Base-by-base conservation (phyloP, 2,113 vertebrate species). In the Oreochromis aureus region DNA sequence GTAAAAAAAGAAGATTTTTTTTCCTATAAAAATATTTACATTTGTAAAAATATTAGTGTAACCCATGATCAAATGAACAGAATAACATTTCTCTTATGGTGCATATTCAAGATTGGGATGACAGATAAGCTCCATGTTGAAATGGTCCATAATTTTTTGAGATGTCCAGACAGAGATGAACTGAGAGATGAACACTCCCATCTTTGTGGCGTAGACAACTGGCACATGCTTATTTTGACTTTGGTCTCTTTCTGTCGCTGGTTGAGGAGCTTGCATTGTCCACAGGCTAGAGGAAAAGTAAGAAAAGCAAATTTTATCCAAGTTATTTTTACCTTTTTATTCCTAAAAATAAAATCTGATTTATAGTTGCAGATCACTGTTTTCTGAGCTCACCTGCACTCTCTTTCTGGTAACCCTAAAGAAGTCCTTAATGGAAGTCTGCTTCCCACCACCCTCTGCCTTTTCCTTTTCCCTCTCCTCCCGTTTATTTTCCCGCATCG, bases 351-450 rank as follows among this genome's bases (percentile, higher is more conserved):
- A 12, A 30, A 2, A 36, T 36, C 18, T 55, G 11, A 69, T 7
- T 10, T 24, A 30, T 61, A 53, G 36, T 56, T 79, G 24, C 30
- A 10, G 7, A 41, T n/a, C 18, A 87, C 41, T 30, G 3, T 71
- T 10, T 63, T 51, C 27, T 16, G 30, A 71, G 6, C 83, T 92
- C 24, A 96, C 95, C 82, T 83, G 41, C 36, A 3, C 22, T 87
- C 96, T 95, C 87, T 92, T 97, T 54, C 97, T 95, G 10, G 96
- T 96, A 4, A 95, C 88, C 80, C 89, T 89, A 46, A 96, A 97
- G 89, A 94, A 97, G 22, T 97, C 90, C 11, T 94, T 76, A 30
- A 97, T 91, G 27, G 41, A 76, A 15, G 94, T 94, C 93, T 97
- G 97, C 73, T 30, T 94, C 78, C n/a, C 39, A 2, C 0, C 2